Percentiles rank a stretch among this genome's conserved stretches.
These are phyloP conservation scores for Ditylenchus weischeri DNA, from an alignment of 2,888 invertebrate species.

Conservation along the genomic window DNA sequence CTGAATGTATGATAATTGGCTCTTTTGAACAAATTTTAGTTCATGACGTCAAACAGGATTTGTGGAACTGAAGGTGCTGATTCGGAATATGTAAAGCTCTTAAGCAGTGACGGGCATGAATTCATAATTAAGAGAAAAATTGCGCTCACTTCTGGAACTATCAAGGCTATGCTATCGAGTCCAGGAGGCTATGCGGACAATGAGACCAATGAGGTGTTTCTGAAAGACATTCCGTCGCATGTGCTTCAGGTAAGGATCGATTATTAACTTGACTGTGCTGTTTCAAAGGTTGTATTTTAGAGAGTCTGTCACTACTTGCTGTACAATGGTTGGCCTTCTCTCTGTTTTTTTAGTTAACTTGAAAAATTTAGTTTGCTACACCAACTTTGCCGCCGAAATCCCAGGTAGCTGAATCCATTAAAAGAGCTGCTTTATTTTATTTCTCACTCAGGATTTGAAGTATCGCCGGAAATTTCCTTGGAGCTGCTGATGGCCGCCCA, in stretches of 20 bases:
- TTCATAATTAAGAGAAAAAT: constrained; percentile 75
- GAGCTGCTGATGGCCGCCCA: constrained; percentile 98
- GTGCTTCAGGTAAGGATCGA: constrained; percentile 1
- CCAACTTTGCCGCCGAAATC: constrained; percentile 88
- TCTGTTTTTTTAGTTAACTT: constrained; percentile 65
- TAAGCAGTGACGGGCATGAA: constrained; percentile 95
- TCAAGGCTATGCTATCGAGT: constrained; percentile 56
- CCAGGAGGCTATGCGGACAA: constrained; percentile 91
- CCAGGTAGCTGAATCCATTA: constrained; percentile 63
- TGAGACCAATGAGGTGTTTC: constrained; percentile 84
- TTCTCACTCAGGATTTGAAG: constrained; percentile 76
- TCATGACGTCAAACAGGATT: too few relatives aligned
- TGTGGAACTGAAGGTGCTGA: constrained; percentile 72
- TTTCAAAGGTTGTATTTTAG: constrained; percentile 28
- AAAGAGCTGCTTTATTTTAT: too few relatives aligned
- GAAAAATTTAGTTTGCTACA: constrained; percentile 49
- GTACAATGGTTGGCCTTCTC: constrained; percentile 69
- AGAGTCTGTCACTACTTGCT: constrained; percentile 99
- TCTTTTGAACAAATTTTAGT: too few relatives aligned
- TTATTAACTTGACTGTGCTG: too few relatives aligned
- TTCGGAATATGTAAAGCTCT: constrained; percentile 94
- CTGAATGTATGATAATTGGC: too few relatives aligned
- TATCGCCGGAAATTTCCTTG: constrained; percentile 88
- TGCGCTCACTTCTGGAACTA: constrained; percentile 84
- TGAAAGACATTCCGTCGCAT: not conserved